Conservation (phyloP, 2,888 invertebrate genomes). For the Pheosia tremula region DNA sequence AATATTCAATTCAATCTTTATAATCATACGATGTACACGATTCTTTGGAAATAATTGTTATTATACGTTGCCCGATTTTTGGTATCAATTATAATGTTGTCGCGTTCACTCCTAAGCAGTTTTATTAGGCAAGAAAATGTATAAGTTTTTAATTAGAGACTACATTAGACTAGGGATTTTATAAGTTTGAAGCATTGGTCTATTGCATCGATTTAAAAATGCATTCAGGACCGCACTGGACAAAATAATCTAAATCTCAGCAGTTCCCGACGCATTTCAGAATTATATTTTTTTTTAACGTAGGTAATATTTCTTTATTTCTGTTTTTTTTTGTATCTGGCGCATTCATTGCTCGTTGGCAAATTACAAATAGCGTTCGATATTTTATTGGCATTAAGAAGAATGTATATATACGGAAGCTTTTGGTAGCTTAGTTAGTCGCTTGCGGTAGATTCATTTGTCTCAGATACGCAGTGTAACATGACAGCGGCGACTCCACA, state of each 20-base stretch:
- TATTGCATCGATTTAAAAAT: too few relatives aligned
- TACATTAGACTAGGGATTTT: too few relatives aligned
- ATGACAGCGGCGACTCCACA: slow-evolving; percentile 36
- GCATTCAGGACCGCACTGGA: too few relatives aligned
- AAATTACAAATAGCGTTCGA: neutral
- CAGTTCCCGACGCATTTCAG: too few relatives aligned
- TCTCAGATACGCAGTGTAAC: slow-evolving; percentile 26
- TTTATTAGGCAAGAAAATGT: too few relatives aligned
- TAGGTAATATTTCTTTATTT: too few relatives aligned
- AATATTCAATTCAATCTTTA: slow-evolving; percentile 23
- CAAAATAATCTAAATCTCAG: too few relatives aligned
- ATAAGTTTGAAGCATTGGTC: too few relatives aligned
- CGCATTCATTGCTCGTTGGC: too few relatives aligned
- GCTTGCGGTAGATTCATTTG: slow-evolving; percentile 47
- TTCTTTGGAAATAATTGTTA: neutral
- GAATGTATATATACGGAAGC: slow-evolving; percentile 10
- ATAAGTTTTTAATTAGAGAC: too few relatives aligned
- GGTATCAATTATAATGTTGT: neutral
- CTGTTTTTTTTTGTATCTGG: too few relatives aligned
- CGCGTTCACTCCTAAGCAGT: neutral
- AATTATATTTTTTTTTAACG: too few relatives aligned
- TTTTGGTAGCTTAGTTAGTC: slow-evolving; percentile 32
- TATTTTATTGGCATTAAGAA: neutral
- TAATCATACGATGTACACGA: slow-evolving; percentile 1
- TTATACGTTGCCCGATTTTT: neutral